These are phyloP conservation scores for Horisme vitalbata DNA, from an alignment of 2,888 invertebrate species.

Conservation along the genomic window DNA sequence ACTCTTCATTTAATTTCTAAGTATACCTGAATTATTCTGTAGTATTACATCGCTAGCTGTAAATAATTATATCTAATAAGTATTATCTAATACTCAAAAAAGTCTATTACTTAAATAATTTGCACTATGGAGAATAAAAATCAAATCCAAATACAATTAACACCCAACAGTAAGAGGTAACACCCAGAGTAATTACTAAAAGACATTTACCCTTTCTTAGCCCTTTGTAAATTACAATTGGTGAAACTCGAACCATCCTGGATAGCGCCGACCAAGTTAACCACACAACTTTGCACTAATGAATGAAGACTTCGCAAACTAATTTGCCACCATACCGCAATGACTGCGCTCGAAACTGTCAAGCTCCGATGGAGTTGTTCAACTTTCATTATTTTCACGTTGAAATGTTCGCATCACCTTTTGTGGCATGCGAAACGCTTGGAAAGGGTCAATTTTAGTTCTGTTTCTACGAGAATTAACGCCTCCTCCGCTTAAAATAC, in stretches of 20 bases:
- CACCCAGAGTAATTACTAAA: slow-evolving; percentile 13
- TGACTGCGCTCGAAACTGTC: slow-evolving; percentile 26
- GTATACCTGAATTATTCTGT: no score
- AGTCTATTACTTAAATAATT: no score
- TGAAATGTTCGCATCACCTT: slow-evolving; percentile 12
- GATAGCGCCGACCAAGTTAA: slow-evolving; percentile 48
- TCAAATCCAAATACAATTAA: background rate
- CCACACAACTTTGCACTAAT: slow-evolving; percentile 59
- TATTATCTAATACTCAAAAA: no score
- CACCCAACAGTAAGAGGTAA: slow-evolving; percentile 6
- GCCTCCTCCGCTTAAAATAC: no score
- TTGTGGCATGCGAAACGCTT: slow-evolving; percentile 1
- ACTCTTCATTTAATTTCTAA: no score
- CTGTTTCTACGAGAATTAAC: no score
- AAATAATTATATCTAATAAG: no score
- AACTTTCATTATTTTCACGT: slow-evolving; percentile 24
- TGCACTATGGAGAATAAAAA: no score
- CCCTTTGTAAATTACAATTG: slow-evolving; percentile 44
- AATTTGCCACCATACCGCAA: slow-evolving; percentile 59
- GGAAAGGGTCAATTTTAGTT: no score
- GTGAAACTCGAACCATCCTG: slow-evolving; percentile 35
- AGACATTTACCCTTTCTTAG: slow-evolving; percentile 13
- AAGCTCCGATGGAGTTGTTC: slow-evolving; percentile 22
- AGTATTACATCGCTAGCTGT: no score
- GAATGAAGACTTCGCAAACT: slow-evolving; percentile 64